Percentiles rank a stretch among this genome's conserved stretches.
phyloP scores from a whole-genome alignment of 2,797 vertebrate species.

The Acomys russatus region DNA sequence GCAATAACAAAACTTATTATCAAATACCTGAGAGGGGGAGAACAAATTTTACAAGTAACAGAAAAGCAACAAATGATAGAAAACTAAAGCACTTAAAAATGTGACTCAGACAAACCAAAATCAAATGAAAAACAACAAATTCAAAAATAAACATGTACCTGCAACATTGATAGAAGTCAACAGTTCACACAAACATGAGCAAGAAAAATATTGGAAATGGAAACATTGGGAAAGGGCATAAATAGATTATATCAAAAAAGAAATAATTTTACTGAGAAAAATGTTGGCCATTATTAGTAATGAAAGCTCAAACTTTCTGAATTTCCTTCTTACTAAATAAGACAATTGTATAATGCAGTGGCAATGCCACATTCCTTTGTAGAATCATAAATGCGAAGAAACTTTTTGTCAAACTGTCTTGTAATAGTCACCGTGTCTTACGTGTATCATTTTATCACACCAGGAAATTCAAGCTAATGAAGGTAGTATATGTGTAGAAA shows the following conservation, averaged over 20 bases:
- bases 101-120: conserved; percentile 29
- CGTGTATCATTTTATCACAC: not conserved
- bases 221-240: not conserved
- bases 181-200: conserved; percentile 42
- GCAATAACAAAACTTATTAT: conserved; percentile 2
- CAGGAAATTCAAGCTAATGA: conserved; percentile 25
- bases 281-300: conserved; percentile 34
- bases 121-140: conserved; percentile 18
- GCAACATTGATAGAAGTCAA: not conserved
- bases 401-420: conserved; percentile 3
- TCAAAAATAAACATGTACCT: not conserved
- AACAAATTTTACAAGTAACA: conserved; percentile 31
- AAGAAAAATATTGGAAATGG: conserved; percentile 12
- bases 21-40: not conserved
- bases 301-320: not conserved
- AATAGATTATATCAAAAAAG: conserved; percentile 19
- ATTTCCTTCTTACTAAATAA: conserved; percentile 32
- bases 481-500: conserved; percentile 28
- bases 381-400: not conserved
- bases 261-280: conserved; percentile 23
- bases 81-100: not conserved
- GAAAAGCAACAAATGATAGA: conserved; percentile 32
- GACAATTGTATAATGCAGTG: not conserved
- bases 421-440: not conserved
- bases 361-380: not conserved